Base-by-base conservation (phyloP, 2,888 invertebrate genomes). In the Smittia sp. region DNA sequence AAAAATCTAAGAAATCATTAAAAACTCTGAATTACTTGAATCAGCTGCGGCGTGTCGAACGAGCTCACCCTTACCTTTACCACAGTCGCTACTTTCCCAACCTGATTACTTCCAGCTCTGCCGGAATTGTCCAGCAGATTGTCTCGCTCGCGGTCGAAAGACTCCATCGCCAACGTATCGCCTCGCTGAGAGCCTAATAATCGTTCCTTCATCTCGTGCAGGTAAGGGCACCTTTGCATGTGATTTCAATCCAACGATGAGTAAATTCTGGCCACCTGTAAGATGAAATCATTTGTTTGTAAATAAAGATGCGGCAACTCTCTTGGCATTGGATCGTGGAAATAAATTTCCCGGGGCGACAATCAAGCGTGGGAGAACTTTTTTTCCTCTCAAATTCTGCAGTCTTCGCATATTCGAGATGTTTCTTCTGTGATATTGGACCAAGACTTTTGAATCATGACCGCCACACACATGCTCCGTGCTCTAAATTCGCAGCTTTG, bases 181-280 rank as follows among this genome's bases (percentile, higher is more conserved):
- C 88, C 87, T 75, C 86, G 65, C 63, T 86, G 85, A 80, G 90
- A 88, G 80, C 90, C 90, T 78, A 93, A 87, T 84, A 93, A 86
- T 80, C 93, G 90, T 88, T 93, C 93, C 86, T 93, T 92, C 93
- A 93, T 93, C 88, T 93, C 93, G 87, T 93, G 92, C 84, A 93
- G 90, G 86, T 93, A 93, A 80, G 93, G 93, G 86, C 92, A 93
- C 85, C 93, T 27, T 38, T 74, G 68, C 68, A 74, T 74, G 39
- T 74, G 38, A 22, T 68, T 18, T 25, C 62, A 32, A 25, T 62
- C 38, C 24, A 52, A 58, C 32, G 46, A n/a, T 25, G 24, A 69
- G 24, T 15, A 68, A 46, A 32, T 46, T 62, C 25, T 63, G 58
- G 62, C 74, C 63, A 72, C 72, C 72, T 72, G 72, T 72, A 18